Evolutionary conservation across 2,888 invertebrate genomes (phyloP), one percentile per base, ranked within the genome.

Genomic region (Lasioglossum zephyrum): DNA sequence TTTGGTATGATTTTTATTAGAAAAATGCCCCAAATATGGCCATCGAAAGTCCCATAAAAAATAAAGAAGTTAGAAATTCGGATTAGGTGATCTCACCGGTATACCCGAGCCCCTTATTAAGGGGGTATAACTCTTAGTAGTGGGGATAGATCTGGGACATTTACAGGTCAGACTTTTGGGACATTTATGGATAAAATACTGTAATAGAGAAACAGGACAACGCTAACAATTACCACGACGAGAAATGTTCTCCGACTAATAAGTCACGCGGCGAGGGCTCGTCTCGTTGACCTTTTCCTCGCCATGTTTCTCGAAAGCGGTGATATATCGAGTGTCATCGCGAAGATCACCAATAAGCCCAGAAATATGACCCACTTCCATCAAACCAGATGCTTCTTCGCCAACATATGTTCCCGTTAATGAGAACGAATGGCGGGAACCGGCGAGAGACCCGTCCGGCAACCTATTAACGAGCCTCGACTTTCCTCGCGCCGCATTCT

Each of bases 291-390:
- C 70, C 70, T 70, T 70, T 70, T 41, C 70, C 70, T 41, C 70
- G 5, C 41, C n/a, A 9, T 39, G 39, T 70, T 70, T 70, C 70
- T 70, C 70, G 41, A 70, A 70, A 70, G 39, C 13, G n/a, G n/a
- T 41, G 70, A 70, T 70, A 13, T 41, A 70, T 70, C 70, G 41
- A 41, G 70, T 41, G 39, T 39, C 69, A 39, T 41, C 39, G 69
- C 69, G 39, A 70, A 70, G 69, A 70, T 70, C 69, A 39, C 69
- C 69, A 70, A 70, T 70, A 41, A 70, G n/a, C 70, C 70, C 70
- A 70, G 70, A 41, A 70, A 70, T 70, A 70, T 70, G 70, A 70
- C 70, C 70, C n/a, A 70, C 73, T 73, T 53, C 73, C 49, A 53
- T 73, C 31, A 53, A 53, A 73, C 47, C 49, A 53, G 49, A 53